Percentiles rank a stretch among this genome's conserved stretches.
Conservation (phyloP, 2,888 invertebrate species). For the Cataglyphis cursor region DNA sequence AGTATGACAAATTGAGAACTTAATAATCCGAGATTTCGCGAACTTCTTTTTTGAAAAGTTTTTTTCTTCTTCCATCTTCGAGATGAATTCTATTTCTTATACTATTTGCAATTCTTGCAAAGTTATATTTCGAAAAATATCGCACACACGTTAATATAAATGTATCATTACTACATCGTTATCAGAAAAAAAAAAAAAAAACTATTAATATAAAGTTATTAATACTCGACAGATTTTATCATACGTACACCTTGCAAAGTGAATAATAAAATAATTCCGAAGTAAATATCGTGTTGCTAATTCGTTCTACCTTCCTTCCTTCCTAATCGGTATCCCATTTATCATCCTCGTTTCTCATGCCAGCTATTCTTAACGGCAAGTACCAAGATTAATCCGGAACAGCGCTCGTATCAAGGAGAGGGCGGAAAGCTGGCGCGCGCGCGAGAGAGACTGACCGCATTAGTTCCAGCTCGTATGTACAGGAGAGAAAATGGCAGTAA, state of each 20-base stretch:
- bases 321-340: conserved; percentile 60
- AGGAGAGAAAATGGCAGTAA: conserved; percentile 76
- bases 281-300: conserved; percentile 53
- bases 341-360: conserved; percentile 57
- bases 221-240: neutral
- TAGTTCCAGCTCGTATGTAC: conserved; percentile 79
- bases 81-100: neutral
- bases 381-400: conserved; percentile 81
- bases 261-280: conserved; percentile 11
- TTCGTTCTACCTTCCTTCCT: conserved; percentile 58
- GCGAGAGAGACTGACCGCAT: conserved; percentile 74
- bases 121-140: conserved; percentile 61
- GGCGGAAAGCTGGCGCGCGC: conserved; percentile 53
- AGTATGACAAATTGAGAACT: conserved; percentile 72
- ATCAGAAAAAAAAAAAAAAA: neutral
- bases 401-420: conserved; percentile 67
- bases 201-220: conserved; percentile 14
- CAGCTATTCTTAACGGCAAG: conserved; percentile 45
- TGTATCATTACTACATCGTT: conserved; percentile 49
- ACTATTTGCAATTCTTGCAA: neutral
- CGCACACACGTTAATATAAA: conserved; percentile 71
- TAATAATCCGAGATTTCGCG: conserved; percentile 60
- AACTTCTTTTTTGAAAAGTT: neutral
- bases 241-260: neutral
- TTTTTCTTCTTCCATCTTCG: neutral